Evolutionary conservation across 2,113 vertebrate genomes (phyloP).

Genomic region (Mesitornis unicolor): DNA sequence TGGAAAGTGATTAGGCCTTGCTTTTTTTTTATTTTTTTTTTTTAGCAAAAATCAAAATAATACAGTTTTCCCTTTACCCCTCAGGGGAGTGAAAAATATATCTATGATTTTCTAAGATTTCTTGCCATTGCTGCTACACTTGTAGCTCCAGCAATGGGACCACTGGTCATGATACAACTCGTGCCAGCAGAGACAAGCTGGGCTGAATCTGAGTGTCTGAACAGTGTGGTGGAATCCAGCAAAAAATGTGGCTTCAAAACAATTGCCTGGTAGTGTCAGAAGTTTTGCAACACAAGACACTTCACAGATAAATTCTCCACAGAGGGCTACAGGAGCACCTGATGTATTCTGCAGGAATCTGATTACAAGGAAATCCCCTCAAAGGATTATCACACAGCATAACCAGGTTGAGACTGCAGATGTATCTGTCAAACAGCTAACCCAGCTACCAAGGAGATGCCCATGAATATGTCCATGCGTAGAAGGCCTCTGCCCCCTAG

Average conservation of each 20-base stretch:
- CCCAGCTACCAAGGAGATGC: neutral
- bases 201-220: neutral
- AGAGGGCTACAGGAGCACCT: neutral
- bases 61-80: neutral
- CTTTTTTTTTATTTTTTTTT: neutral
- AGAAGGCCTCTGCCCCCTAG: slow-evolving; percentile 40
- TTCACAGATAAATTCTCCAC: neutral
- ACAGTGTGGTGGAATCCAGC: neutral
- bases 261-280: neutral
- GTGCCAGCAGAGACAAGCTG: neutral
- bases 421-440: fast-evolving
- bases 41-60: neutral
- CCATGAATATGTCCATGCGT: neutral
- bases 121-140: neutral
- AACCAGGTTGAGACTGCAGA: neutral
- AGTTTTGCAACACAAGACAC: neutral
- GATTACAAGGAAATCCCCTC: neutral
- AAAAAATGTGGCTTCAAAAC: neutral
- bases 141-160: neutral
- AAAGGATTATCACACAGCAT: neutral
- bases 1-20: neutral
- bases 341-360: neutral
- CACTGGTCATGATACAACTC: neutral
- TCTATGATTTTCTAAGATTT: neutral
- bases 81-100: neutral